These are phyloP conservation scores for Solenopsis invicta DNA, from an alignment of 1,140 invertebrate genomes.

Conservation along the genomic window DNA sequence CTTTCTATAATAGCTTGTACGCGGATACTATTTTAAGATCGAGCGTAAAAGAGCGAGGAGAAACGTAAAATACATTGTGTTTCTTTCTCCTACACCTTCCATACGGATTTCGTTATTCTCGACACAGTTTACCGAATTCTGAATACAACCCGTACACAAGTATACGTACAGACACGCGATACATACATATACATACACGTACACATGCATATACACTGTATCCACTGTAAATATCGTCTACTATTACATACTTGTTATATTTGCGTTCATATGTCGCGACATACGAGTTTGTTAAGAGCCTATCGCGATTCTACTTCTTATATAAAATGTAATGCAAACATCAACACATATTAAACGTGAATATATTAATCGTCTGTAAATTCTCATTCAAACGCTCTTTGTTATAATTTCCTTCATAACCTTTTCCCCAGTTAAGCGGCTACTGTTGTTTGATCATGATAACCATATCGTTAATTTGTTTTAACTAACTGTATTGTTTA, in stretches of 20 bases:
- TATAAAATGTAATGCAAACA: conserved; percentile 75
- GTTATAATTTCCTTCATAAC: conserved; percentile 5
- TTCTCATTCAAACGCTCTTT: conserved; percentile 61
- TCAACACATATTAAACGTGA: conserved; percentile 76
- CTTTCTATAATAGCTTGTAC: not conserved
- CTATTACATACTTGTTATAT: conserved; percentile 52
- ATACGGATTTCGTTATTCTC: conserved; percentile 42
- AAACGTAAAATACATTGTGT: conserved; percentile 27
- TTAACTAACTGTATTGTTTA: not conserved
- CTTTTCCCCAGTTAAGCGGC: not conserved
- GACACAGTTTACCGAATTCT: conserved; percentile 16
- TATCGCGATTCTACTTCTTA: conserved; percentile 78
- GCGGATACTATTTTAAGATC: conserved; percentile 26
- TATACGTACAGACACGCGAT: conserved; percentile 50
- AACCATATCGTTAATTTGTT: not conserved
- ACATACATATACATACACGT: conserved; percentile 10
- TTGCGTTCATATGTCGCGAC: conserved; percentile 60
- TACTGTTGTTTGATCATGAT: not conserved
- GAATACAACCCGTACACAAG: conserved; percentile 53
- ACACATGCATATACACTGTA: conserved; percentile 6
- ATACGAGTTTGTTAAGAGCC: conserved; percentile 73
- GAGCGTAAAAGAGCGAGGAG: not conserved
- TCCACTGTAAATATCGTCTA: conserved; percentile 77
- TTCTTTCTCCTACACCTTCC: conserved; percentile 26
- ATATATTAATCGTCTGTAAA: conserved; percentile 81